Evolutionary conservation across 2,113 vertebrate genomes (phyloP).

Genomic region (Vulpes vulpes): DNA sequence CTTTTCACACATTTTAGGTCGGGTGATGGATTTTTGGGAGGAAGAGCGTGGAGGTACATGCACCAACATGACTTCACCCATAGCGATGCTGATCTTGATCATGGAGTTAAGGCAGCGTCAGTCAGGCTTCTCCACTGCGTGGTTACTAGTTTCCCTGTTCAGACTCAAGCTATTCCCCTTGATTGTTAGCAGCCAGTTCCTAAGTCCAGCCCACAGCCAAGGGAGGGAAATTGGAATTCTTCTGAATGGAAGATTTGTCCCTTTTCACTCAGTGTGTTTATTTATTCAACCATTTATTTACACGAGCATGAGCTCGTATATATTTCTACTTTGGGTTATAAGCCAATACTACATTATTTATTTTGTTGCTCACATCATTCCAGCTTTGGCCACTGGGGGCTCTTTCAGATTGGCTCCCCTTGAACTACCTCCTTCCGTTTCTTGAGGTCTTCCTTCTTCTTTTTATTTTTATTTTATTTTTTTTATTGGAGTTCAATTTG

Average conservation of each 20-base stretch:
- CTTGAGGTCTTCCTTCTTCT: neutral
- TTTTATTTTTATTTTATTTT: too few relatives aligned
- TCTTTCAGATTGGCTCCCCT: neutral
- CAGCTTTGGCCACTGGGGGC: neutral
- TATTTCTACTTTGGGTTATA: neutral
- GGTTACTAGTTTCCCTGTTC: neutral
- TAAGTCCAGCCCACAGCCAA: neutral
- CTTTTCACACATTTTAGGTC: neutral
- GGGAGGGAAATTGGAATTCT: neutral
- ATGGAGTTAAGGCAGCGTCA: accelerated
- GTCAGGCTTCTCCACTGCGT: neutral
- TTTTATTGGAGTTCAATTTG: too few relatives aligned
- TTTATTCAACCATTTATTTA: neutral
- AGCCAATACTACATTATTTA: neutral
- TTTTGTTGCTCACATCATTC: neutral
- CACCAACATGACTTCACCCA: too few relatives aligned
- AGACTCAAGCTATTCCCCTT: accelerated
- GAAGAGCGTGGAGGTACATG: neutral
- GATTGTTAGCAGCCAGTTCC: neutral
- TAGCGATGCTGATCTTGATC: neutral
- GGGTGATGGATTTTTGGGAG: too few relatives aligned
- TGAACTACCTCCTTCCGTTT: neutral
- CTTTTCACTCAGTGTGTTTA: neutral
- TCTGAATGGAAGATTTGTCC: neutral
- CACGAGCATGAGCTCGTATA: neutral